A percentile compares a stretch with the other conserved stretches of the same genome.
These are phyloP conservation scores for Pterobdella sp. DNA, from an alignment of 2,888 invertebrate species.

Conservation along the genomic window DNA sequence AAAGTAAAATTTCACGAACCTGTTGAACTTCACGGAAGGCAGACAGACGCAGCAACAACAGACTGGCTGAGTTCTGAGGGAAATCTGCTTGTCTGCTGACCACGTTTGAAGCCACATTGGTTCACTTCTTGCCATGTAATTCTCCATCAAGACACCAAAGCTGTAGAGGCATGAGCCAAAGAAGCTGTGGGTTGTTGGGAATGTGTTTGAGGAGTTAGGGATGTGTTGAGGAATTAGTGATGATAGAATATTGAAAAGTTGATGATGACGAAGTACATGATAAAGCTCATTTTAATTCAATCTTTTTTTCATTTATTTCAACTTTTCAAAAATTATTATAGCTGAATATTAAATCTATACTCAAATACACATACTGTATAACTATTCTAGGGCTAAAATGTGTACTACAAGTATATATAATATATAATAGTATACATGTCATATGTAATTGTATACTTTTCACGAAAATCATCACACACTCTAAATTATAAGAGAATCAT, in stretches of 20 bases:
- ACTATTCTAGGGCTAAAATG: no score
- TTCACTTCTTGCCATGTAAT: constrained; percentile 32
- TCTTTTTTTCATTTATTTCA: background rate
- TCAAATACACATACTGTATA: no score
- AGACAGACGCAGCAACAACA: constrained; percentile 36
- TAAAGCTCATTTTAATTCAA: background rate
- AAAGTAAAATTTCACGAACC: constrained; percentile 23
- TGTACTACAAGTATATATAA: no score
- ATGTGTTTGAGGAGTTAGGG: background rate
- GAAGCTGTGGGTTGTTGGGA: constrained; percentile 26
- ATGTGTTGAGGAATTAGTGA: background rate
- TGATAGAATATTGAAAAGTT: background rate
- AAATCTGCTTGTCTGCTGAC: background rate
- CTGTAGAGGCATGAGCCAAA: constrained; percentile 33
- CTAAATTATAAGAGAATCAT: no score
- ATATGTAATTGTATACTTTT: no score
- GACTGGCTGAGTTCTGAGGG: constrained; percentile 32
- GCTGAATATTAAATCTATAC: no score
- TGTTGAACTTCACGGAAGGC: constrained; percentile 26
- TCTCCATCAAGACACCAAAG: constrained; percentile 33
- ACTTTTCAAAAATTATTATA: background rate
- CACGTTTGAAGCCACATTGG: constrained; percentile 24
- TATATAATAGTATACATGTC: no score
- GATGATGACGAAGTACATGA: background rate
- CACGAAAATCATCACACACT: no score